A percentile compares a stretch with the other conserved stretches of the same genome.
Conservation (phyloP, 2,797 vertebrate species). For the Garrulus glandarius region DNA sequence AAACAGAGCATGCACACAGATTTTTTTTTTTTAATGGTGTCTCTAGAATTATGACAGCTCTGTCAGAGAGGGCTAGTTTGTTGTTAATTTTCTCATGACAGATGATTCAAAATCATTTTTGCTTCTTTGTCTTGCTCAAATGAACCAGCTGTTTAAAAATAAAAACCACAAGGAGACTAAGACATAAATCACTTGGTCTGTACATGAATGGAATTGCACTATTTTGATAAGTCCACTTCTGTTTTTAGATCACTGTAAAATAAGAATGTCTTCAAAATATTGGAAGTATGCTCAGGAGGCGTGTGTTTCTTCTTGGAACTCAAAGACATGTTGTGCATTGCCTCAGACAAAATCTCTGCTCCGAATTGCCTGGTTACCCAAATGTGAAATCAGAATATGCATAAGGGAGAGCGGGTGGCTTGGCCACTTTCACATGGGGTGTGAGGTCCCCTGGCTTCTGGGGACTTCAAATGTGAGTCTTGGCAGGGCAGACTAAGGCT, state of each 20-base stretch:
- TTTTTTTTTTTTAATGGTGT: neutral
- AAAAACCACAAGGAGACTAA: neutral
- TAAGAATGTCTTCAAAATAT: neutral
- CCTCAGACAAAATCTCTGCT: neutral
- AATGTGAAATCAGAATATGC: neutral
- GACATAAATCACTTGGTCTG: neutral
- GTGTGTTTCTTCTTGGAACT: neutral
- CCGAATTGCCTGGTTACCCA: neutral
- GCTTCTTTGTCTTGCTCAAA: constrained; percentile 44
- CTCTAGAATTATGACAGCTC: constrained; percentile 48
- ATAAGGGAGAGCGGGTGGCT: neutral
- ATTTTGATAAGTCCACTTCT: constrained; percentile 23
- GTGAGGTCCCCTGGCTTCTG: neutral
- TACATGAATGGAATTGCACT: constrained; percentile 28
- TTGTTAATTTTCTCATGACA: constrained; percentile 51
- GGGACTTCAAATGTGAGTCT: neutral
- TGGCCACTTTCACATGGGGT: neutral
- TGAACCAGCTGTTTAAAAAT: constrained; percentile 52
- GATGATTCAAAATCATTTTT: constrained; percentile 52
- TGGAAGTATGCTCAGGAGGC: neutral
- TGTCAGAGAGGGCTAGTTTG: constrained; percentile 51
- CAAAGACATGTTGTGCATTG: neutral
- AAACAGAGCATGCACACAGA: constrained; percentile 36
- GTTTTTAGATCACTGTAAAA: constrained; percentile 24
- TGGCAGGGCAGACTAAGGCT: neutral